A percentile compares a stretch with the other conserved stretches of the same genome.
Conservation (phyloP, 1,140 invertebrate genomes). For the Magallana ariakensis region DNA sequence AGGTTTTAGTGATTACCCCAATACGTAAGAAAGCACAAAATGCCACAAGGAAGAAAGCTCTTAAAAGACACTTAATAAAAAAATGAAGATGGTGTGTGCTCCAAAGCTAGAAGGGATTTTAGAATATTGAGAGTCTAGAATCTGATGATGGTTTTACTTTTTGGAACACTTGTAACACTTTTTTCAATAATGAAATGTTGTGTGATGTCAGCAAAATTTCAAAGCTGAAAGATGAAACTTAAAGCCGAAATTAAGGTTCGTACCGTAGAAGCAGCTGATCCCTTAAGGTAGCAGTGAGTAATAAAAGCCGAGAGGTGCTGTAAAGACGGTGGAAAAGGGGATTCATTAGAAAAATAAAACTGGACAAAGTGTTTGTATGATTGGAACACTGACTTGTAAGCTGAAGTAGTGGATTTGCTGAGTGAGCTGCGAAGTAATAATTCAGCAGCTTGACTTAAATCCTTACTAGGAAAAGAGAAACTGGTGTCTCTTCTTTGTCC, state of each 20-base stretch:
- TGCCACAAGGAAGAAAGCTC: constrained; percentile 14
- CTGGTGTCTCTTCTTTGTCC: background rate
- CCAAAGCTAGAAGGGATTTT: background rate
- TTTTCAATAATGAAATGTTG: constrained; percentile 12
- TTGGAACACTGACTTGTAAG: background rate
- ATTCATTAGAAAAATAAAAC: background rate
- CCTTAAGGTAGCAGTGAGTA: background rate
- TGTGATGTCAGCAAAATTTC: background rate
- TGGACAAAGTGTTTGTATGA: background rate
- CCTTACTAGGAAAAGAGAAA: background rate
- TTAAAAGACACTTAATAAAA: background rate
- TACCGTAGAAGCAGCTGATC: background rate
- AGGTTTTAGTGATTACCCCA: constrained; percentile 17
- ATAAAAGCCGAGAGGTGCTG: background rate
- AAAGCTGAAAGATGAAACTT: background rate
- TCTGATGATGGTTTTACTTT: background rate
- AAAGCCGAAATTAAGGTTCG: background rate
- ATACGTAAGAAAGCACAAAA: constrained; percentile 35
- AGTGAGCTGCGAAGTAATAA: background rate
- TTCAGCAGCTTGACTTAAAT: constrained; percentile 6
- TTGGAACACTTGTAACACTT: constrained; percentile 33
- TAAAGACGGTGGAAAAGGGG: background rate
- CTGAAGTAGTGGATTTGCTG: background rate
- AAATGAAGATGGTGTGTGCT: background rate
- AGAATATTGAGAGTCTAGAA: background rate